A percentile compares a stretch with the other conserved stretches of the same genome.
phyloP scores from a whole-genome alignment of 2,888 invertebrate genomes.

The Dolomedes plantarius region DNA sequence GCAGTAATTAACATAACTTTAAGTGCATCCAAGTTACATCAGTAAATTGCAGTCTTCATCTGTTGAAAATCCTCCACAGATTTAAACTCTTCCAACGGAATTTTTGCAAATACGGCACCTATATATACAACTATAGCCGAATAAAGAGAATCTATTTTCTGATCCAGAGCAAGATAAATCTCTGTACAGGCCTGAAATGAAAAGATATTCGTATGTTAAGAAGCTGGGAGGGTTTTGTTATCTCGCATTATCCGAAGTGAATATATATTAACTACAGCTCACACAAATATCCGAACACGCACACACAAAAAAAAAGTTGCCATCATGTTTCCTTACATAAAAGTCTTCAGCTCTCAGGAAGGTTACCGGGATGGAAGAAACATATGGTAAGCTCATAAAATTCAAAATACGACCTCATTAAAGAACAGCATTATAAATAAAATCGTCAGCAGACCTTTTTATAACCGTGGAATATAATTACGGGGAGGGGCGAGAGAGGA shows the following conservation, averaged over 20 bases:
- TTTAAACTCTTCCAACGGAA: too few species aligned
- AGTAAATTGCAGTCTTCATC: too few species aligned
- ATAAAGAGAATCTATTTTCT: too few species aligned
- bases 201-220: too few species aligned
- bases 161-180: too few species aligned
- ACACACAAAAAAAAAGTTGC: neutral
- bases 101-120: too few species aligned
- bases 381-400: conserved; percentile 18
- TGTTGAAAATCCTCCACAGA: too few species aligned
- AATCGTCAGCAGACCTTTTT: conserved; percentile 11
- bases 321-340: neutral
- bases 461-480: conserved; percentile 22
- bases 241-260: neutral
- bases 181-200: too few species aligned
- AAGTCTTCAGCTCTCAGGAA: neutral
- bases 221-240: neutral
- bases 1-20: too few species aligned
- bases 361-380: neutral
- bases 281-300: neutral
- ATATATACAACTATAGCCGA: too few species aligned
- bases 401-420: conserved; percentile 16
- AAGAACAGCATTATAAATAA: conserved; percentile 5
- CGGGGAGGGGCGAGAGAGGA: neutral
- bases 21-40: too few species aligned
- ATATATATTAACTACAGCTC: neutral